Base-by-base conservation (phyloP, 2,797 vertebrate genomes). In the Podargus strigoides region DNA sequence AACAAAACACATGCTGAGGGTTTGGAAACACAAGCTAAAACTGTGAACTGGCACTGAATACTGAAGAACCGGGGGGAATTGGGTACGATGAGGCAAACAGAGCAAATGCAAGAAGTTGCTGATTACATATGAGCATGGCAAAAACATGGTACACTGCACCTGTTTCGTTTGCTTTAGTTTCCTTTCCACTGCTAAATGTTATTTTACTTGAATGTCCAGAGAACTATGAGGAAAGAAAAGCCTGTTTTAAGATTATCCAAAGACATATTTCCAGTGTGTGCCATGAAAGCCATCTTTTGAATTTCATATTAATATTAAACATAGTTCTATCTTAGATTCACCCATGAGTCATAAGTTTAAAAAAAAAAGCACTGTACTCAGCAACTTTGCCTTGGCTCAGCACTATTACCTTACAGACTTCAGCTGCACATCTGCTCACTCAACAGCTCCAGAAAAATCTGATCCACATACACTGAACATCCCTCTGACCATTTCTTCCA, bases 321-420 rank as follows among this genome's bases (percentile, higher is more conserved):
- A 77, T 42, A 85, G 72, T 62, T 87, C 76, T 85, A 94, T 87
- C 39, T 93, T 64, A 92, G 68, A 91, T 49, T 89, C 75, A 77
- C 27, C n/a, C 87, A 79, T 93, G 91, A 96, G 78, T 95, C 91
- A 93, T 58, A 93, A 87, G 66, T 59, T 37, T 60, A 46, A 41
- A 70, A 12, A 73, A 76, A 85, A 90, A 85, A 44, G 14, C 37
- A 85, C 91, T 62, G 72, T 56, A 87, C 85, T 95, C 95, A 96
- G 95, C 95, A 96, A 91, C 79, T 96, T 92, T 93, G 94, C 78
- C 76, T 93, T 89, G 72, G 85, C 91, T 95, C 82, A 95, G 91
- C 78, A 89, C 49, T 89, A 77, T 92, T 89, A 91, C 90, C 62
- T 86, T 81, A 92, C 63, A 91, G 66, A 67, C 73, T 95, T 94